Evolutionary conservation across 2,113 vertebrate genomes (phyloP).

Genomic region (Hypocryptadius cinnamomeus): DNA sequence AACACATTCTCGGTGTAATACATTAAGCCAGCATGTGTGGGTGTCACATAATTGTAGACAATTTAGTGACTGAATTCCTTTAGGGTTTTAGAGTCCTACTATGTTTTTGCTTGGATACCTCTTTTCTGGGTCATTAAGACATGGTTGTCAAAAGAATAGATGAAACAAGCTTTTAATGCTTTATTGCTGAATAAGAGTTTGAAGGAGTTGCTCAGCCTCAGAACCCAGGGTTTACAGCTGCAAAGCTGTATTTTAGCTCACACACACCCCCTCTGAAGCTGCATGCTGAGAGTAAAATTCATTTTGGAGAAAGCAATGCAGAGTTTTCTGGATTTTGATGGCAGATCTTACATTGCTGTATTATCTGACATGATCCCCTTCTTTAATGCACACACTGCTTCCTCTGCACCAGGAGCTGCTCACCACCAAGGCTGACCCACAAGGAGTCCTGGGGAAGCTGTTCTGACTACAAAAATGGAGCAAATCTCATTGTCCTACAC

Average conservation of each 20-base stretch:
- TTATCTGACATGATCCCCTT: neutral
- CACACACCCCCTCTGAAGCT: neutral
- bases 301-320: neutral
- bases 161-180: conserved; percentile 21
- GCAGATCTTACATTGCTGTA: neutral
- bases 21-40: neutral
- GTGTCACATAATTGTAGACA: conserved; percentile 22
- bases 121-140: conserved; percentile 53
- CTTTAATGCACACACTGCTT: neutral
- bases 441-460: neutral
- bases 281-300: neutral
- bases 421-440: neutral
- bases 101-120: neutral
- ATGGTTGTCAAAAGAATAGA: conserved; percentile 40
- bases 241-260: neutral
- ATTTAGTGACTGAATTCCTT: conserved; percentile 40
- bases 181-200: conserved; percentile 40
- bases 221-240: neutral
- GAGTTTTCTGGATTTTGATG: neutral
- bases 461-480: fast-evolving
- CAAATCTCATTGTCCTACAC: neutral
- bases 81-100: conserved; percentile 12
- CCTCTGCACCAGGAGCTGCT: neutral
- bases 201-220: neutral
- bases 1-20: neutral